A percentile compares a stretch with the other conserved stretches of the same genome.
Evolutionary conservation across 2,888 invertebrate species (phyloP).

Genomic region (Oligia latruncula): DNA sequence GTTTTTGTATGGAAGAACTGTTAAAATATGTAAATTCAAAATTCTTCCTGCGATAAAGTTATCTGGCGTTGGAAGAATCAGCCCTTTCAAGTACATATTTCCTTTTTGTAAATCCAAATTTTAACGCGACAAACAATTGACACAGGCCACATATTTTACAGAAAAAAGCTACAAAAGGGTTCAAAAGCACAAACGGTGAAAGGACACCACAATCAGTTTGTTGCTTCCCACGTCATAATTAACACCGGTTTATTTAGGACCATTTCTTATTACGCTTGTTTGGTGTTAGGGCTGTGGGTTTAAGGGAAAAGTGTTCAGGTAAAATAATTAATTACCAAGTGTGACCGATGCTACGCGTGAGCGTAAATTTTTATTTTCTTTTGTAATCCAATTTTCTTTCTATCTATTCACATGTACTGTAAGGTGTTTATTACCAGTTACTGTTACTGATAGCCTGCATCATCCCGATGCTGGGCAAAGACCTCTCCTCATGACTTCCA

Average conservation of each 20-base stretch:
- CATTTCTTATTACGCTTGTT: slow-evolving; percentile 23
- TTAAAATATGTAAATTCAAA: background rate
- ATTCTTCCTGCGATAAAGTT: background rate
- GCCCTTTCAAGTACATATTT: background rate
- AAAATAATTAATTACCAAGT: background rate
- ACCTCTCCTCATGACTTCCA: too few species aligned
- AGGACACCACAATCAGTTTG: too few species aligned
- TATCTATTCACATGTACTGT: background rate
- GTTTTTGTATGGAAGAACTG: too few species aligned
- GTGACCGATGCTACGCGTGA: background rate
- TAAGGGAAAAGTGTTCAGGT: background rate
- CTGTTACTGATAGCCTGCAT: too few species aligned
- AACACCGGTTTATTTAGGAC: slow-evolving; percentile 40
- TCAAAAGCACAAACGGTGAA: too few species aligned
- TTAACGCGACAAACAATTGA: background rate
- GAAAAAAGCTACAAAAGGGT: background rate
- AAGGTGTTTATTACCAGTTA: too few species aligned
- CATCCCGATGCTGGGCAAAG: too few species aligned
- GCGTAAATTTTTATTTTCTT: background rate
- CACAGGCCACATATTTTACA: background rate
- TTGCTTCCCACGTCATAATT: too few species aligned
- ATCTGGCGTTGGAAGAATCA: background rate
- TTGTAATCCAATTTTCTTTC: background rate
- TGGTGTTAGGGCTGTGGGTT: background rate
- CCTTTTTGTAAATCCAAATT: background rate